Base-by-base conservation (phyloP, 1,140 invertebrate species). In the Papilio polyxenes region DNA sequence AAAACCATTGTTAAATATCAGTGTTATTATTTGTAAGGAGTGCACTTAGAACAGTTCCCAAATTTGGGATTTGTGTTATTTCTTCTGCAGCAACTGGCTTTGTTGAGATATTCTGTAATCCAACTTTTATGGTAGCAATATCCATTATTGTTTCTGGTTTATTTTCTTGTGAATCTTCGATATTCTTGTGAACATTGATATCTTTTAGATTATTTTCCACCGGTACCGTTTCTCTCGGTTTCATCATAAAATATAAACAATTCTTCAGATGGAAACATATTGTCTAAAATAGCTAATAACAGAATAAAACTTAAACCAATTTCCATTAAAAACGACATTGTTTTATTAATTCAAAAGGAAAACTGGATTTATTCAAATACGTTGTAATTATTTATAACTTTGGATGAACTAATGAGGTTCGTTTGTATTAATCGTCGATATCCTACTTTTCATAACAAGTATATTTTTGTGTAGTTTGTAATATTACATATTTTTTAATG, bases 361-460 rank as follows among this genome's bases (percentile, higher is more conserved):
- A 72, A 72, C 65, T 72, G 65, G 23, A 37, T 6, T 72, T 15
- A 15, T 72, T 72, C 65, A 15, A 37, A 72, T 72, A 72, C 31
- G 31, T 59, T 59, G 37, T 37, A 15, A 17, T 72, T 37, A 72
- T 37, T 72, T 72, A 72, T 72, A 72, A 72, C 10, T 72, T 37
- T 13, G 17, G 31, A 40, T 37, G 37, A 72, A 72, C 23, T 37
- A 72, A 31, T 72, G 65, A 72, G 5, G 65, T 72, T 40, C 31
- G 13, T 31, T 31, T 5, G 10, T 13, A 31, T 13, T 15, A 72
- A 5, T 20, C 17, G 5, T 72, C 65, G 31, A 40, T 72, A 72
- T 15, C 37, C 13, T 7, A 37, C 13, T 1, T 72, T 72, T 72
- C 17, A 72, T 15, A 9, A 72, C 15, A 72, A 72, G 4, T 37